Evolutionary conservation across 2,888 invertebrate genomes (phyloP), one percentile per base, ranked within the genome.

Genomic region (Andrena praecox): DNA sequence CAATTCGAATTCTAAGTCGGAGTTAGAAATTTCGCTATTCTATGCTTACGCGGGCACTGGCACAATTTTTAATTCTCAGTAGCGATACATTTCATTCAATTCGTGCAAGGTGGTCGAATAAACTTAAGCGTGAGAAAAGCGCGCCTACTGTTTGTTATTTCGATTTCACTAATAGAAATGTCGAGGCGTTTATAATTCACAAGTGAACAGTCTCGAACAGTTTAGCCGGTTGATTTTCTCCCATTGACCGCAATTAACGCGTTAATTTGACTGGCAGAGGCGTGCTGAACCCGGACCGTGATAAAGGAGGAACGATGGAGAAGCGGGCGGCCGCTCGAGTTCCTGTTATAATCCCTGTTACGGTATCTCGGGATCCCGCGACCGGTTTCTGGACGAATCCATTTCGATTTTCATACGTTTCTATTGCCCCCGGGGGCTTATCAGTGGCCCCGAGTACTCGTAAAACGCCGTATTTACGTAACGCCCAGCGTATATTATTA

Each of bases 351-450:
- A 80, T 80, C 72, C 72, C 29, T 63, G 80, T 80, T 80, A 80
- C 80, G 80, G 71, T 80, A 80, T 80, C 80, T 67, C 52, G 48
- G 48, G 60, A 63, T 48, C 71, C 29, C 12, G 42, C 80, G 81
- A 81, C 81, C 81, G 81, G 81, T 81, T 81, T 69, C 81, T 16
- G 48, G 31, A 59, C 63, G 68, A 42, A 80, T 69, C 62, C 81
- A 81, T 81, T 81, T 64, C 81, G 81, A 81, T 81, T 81, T 81
- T 81, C 81, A 81, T 81, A 81, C 81, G 64, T 81, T 81, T 80
- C 81, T 81, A 81, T 81, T 81, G 74, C 81, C 81, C 24, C 16
- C 56, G 27, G 24, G 24, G 16, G 42, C 63, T 81, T 81, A 81
- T 81, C 81, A 42, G 42, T n/a, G 27, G 29, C 31, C 68, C 27